phyloP scores from a whole-genome alignment of 2,113 vertebrate genomes.

The Hymenochirus boettgeri region DNA sequence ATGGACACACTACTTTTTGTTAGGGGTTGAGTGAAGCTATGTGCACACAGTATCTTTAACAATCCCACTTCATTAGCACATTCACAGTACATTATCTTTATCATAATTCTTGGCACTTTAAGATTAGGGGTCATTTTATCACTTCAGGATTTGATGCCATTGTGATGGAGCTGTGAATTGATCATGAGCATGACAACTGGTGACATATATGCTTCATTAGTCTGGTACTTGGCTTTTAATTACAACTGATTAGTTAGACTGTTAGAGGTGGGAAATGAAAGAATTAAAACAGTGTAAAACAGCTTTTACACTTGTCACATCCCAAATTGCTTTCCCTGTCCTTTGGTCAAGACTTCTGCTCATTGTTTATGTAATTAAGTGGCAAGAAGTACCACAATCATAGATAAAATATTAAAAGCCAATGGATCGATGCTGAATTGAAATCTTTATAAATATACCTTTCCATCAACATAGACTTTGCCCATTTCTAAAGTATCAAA shows the following conservation, averaged over 20 bases:
- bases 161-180: constrained; percentile 77
- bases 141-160: constrained; percentile 68
- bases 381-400: too few species aligned
- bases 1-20: background rate
- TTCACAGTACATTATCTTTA: constrained; percentile 56
- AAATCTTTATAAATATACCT: too few species aligned
- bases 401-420: too few species aligned
- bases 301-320: constrained; percentile 45
- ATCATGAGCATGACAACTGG: constrained; percentile 82
- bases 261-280: constrained; percentile 47
- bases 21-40: background rate
- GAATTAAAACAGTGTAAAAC: too few species aligned
- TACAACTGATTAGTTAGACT: constrained; percentile 60
- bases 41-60: constrained; percentile 15
- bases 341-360: constrained; percentile 12
- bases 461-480: too few species aligned
- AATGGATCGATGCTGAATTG: too few species aligned
- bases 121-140: constrained; percentile 78
- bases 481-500: too few species aligned
- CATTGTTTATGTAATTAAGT: constrained; percentile 28
- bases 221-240: constrained; percentile 83
- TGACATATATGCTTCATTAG: constrained; percentile 77
- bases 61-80: constrained; percentile 68
- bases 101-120: constrained; percentile 57
- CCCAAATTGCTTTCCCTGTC: constrained; percentile 54